Conservation (phyloP, 2,888 invertebrate species). For the Tenthredo livida region DNA sequence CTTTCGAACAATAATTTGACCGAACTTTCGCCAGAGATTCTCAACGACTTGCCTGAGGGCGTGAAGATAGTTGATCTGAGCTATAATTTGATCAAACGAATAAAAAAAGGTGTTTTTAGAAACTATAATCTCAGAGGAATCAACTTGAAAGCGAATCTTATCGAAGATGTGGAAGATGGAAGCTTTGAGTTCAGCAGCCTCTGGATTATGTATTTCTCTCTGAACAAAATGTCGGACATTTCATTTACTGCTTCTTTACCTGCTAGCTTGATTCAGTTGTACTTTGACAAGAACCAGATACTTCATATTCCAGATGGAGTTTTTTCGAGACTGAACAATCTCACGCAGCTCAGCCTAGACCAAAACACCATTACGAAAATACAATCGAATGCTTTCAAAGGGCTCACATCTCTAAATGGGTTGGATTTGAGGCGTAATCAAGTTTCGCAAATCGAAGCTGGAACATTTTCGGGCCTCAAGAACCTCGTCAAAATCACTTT, state of each 20-base stretch:
- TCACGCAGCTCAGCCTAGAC: slow-evolving; percentile 49
- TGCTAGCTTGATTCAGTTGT: slow-evolving; percentile 59
- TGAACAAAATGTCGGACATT: slow-evolving; percentile 62
- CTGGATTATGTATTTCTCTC: slow-evolving; percentile 58
- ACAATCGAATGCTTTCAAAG: slow-evolving; percentile 8
- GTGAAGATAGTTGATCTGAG: slow-evolving; percentile 61
- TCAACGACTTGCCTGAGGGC: slow-evolving; percentile 66
- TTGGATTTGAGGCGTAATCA: slow-evolving; percentile 73
- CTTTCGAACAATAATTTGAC: slow-evolving; percentile 64
- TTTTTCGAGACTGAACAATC: slow-evolving; percentile 58
- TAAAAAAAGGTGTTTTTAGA: slow-evolving; percentile 64
- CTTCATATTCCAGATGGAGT: slow-evolving; percentile 58
- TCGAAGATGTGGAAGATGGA: slow-evolving; percentile 73
- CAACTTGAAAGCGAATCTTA: slow-evolving; percentile 73
- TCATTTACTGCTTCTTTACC: slow-evolving; percentile 65
- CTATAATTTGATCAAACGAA: slow-evolving; percentile 61
- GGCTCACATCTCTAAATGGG: slow-evolving; percentile 62
- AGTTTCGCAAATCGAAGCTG: slow-evolving; percentile 70
- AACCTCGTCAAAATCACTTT: slow-evolving; percentile 75
- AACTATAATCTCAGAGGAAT: slow-evolving; percentile 72
- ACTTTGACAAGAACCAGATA: slow-evolving; percentile 61
- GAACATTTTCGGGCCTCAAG: slow-evolving; percentile 74
- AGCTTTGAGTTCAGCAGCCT: slow-evolving; percentile 75
- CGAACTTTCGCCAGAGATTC: slow-evolving; percentile 64
- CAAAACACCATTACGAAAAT: slow-evolving; percentile 23